Conservation (phyloP, 1,140 invertebrate genomes). For the Parapsyche elsis region DNA sequence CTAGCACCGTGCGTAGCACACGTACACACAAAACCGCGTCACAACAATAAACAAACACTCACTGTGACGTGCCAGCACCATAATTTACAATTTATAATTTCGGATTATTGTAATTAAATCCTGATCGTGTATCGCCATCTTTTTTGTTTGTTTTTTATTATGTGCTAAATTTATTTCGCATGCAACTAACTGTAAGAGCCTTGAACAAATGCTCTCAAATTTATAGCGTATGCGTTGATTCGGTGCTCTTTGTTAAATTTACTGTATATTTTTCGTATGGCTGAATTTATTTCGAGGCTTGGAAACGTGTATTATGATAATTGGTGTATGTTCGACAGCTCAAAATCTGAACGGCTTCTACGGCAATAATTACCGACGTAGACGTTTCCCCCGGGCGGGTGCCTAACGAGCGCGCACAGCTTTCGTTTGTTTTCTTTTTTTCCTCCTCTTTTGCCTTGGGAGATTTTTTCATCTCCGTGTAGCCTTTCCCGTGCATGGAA, state of each 20-base stretch:
- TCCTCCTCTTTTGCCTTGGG: conserved; percentile 3
- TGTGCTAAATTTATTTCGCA: no score
- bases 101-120: neutral
- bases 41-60: conserved; percentile 8
- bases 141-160: neutral
- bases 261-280: no score
- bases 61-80: neutral
- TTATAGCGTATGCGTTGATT: no score
- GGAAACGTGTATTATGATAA: neutral
- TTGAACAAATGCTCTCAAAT: neutral
- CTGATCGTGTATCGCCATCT: neutral
- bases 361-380: conserved; percentile 8
- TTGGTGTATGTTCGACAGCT: neutral
- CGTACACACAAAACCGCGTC: neutral
- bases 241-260: no score
- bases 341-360: neutral
- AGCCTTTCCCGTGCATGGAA: neutral
- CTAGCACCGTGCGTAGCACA: neutral
- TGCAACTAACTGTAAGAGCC: no score
- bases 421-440: conserved; percentile 21
- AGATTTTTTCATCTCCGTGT: conserved; percentile 7
- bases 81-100: neutral
- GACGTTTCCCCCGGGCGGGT: conserved; percentile 9
- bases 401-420: conserved; percentile 15
- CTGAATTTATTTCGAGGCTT: no score